Percentiles rank a stretch among this genome's conserved stretches.
These are phyloP conservation scores for Tokudaia muenninki DNA, from an alignment of 2,797 vertebrate species.

Conservation along the genomic window DNA sequence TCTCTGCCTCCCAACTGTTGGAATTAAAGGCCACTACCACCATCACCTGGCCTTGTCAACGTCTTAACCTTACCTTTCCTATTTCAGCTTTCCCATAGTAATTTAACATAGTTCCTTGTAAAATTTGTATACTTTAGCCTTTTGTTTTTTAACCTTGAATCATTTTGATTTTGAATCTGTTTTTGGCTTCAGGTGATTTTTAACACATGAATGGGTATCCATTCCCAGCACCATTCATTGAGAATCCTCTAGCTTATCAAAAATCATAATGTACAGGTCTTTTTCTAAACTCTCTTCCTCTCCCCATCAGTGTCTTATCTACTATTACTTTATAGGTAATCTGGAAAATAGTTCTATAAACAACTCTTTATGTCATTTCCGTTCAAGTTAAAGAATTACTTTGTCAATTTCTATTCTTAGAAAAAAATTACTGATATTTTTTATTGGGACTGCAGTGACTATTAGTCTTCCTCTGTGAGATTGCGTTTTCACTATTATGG, in stretches of 20 bases:
- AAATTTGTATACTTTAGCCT: slow-evolving; percentile 12
- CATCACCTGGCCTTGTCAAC: background rate
- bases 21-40: background rate
- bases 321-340: slow-evolving; percentile 4
- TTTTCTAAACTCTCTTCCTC: background rate
- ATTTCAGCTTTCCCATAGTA: background rate
- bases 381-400: background rate
- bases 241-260: background rate
- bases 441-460: slow-evolving; percentile 20
- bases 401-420: slow-evolving; percentile 31
- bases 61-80: background rate
- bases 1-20: background rate
- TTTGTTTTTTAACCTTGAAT: slow-evolving; percentile 8
- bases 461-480: background rate
- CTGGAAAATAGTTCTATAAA: background rate
- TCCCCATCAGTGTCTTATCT: background rate
- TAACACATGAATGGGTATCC: background rate
- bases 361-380: slow-evolving; percentile 11
- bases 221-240: background rate
- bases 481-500: background rate
- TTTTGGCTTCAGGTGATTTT: slow-evolving; percentile 24
- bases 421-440: slow-evolving; percentile 21
- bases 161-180: background rate
- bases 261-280: background rate
- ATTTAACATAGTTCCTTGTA: slow-evolving; percentile 38